Base-by-base conservation (phyloP, 2,797 vertebrate genomes). In the Danio albolineatus region DNA sequence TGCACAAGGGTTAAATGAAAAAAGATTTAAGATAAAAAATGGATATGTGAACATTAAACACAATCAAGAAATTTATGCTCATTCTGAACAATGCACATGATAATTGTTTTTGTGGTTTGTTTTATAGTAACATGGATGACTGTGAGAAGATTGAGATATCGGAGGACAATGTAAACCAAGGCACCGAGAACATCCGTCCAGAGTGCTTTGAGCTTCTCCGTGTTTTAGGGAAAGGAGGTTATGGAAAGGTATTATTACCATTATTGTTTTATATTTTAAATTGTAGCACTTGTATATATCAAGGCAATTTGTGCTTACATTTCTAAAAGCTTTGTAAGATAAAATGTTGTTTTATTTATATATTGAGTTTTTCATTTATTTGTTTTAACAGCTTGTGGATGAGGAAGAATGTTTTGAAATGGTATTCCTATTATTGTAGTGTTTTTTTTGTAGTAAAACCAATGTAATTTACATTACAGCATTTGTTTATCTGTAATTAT, bases 141-240 rank as follows among this genome's bases (percentile, higher is more conserved):
- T 99, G 98, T 88, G 98, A 99, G 83, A 99, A 98, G 89, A 98
- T 99, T 75, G 97, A 99, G 92, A 99, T 99, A 85, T 99, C 97
- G 0, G 98, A 99, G 92, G 97, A 97, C 89, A 98, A 94, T 71
- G 98, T 99, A 88, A 99, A 99, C 89, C 96, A 95, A 93, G 98
- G 97, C 87, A 96, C 98, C 4, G 97, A 99, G 90, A 97, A 95
- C 93, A 99, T 99, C 88, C 91, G 97, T 51, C 98, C 97, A 0
- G 98, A 99, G 88, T 99, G 97, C 90, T 99, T 99, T 85, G 97
- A 98, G 91, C 90, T 99, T 66, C 93, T 98, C 48, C 94, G 97
- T 1, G 97, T 99, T 51, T 92, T 99, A 87, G 98, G 98, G 83
- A 99, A 99, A 92, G 97, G 97, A 17, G 98, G 97, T 78, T 99